A percentile compares a stretch with the other conserved stretches of the same genome.
Evolutionary conservation across 2,113 vertebrate species (phyloP).

Genomic region (Amblyornis subalaris): DNA sequence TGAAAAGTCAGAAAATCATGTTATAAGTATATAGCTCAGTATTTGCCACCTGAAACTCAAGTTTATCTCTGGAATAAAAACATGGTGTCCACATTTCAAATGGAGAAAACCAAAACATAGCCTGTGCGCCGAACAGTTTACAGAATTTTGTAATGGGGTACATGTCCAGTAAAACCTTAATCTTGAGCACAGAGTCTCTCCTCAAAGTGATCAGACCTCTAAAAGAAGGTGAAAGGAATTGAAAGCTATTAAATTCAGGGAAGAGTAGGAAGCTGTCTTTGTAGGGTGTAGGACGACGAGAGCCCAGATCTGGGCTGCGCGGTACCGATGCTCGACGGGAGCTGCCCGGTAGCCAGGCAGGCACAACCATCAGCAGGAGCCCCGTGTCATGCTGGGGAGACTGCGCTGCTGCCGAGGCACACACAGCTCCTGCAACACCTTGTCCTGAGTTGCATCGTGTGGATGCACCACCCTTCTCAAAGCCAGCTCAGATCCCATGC

Average conservation of each 20-base stretch:
- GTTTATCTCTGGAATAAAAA: neutral
- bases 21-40: neutral
- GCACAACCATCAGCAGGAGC: neutral
- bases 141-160: neutral
- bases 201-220: neutral
- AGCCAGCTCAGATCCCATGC: neutral
- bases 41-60: neutral
- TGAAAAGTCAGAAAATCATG: neutral
- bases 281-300: neutral
- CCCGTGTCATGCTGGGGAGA: fast-evolving
- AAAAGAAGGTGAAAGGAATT: neutral
- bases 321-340: neutral
- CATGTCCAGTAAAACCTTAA: neutral
- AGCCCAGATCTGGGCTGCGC: neutral
- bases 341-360: neutral
- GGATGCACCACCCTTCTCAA: neutral
- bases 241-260: neutral
- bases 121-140: neutral
- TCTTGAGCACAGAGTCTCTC: neutral
- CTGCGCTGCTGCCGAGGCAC: fast-evolving
- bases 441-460: neutral
- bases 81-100: neutral
- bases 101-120: neutral
- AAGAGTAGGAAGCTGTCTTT: neutral
- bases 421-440: fast-evolving